Evolutionary conservation across 2,888 invertebrate species (phyloP).

Genomic region (Drosophila histrio): DNA sequence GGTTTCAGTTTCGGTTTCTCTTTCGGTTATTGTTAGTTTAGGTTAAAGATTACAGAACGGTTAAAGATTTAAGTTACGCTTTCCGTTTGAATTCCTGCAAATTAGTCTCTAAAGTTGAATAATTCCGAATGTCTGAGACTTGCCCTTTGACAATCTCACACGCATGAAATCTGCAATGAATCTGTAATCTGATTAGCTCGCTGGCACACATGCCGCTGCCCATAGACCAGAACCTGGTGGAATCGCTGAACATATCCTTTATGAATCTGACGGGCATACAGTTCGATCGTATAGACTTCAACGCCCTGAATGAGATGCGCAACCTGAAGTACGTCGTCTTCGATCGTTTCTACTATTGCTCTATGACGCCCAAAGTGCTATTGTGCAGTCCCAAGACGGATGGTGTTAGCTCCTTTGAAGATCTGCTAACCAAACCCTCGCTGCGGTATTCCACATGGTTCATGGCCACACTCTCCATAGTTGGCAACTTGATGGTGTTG

Average conservation of each 20-base stretch:
- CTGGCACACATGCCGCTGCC: constrained; percentile 83
- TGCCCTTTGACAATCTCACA: not conserved
- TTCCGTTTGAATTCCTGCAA: too few species aligned
- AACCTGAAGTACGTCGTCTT: constrained; percentile 86
- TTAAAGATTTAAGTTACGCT: too few species aligned
- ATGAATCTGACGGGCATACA: constrained; percentile 85
- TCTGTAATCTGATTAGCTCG: constrained; percentile 72
- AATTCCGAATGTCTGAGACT: not conserved
- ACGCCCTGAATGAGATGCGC: constrained; percentile 84
- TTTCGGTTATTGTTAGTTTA: too few species aligned
- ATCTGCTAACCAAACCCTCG: constrained; percentile 86
- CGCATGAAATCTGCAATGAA: not conserved
- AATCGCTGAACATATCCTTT: constrained; percentile 81
- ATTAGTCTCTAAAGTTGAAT: not conserved
- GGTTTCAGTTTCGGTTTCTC: too few species aligned
- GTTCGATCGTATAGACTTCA: constrained; percentile 85
- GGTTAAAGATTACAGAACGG: too few species aligned
- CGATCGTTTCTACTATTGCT: constrained; percentile 87
- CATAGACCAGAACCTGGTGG: constrained; percentile 72
- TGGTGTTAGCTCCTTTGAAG: constrained; percentile 87
- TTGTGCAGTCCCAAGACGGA: constrained; percentile 87
- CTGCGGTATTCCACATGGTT: constrained; percentile 87
- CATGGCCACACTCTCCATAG: constrained; percentile 86
- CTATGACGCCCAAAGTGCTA: constrained; percentile 86
- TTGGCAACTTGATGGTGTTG: constrained; percentile 87